A percentile compares a stretch with the other conserved stretches of the same genome.
phyloP scores from a whole-genome alignment of 2,888 invertebrate species.

The Lasioglossum morio region DNA sequence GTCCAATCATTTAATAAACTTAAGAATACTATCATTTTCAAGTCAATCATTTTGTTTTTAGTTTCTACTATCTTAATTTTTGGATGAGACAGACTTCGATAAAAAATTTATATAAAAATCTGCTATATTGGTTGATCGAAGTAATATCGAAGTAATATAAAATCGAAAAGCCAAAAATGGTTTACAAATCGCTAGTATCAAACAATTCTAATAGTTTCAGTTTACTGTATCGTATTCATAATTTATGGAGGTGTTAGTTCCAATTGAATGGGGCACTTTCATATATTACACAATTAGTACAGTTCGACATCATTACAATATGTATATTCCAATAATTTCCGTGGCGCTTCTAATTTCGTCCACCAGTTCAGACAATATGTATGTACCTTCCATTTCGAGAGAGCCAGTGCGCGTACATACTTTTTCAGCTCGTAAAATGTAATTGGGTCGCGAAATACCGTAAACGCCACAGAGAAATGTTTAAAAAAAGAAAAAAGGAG shows the following conservation, averaged over 20 bases:
- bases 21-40: too few relatives aligned
- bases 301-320: not conserved
- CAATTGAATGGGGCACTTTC: not conserved
- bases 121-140: too few relatives aligned
- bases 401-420: not conserved
- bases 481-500: not conserved
- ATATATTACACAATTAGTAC: not conserved
- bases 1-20: not conserved
- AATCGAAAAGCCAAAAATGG: too few relatives aligned
- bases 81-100: too few relatives aligned
- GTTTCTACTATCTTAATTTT: too few relatives aligned
- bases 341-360: not conserved
- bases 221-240: not conserved
- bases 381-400: not conserved
- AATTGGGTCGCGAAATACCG: not conserved
- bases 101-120: too few relatives aligned
- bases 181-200: too few relatives aligned
- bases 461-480: too few relatives aligned
- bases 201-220: not conserved
- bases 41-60: too few relatives aligned
- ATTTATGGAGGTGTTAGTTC: not conserved
- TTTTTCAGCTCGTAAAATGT: not conserved
- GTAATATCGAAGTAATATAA: too few relatives aligned
- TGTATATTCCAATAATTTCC: not conserved
- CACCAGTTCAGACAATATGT: not conserved